These are phyloP conservation scores for Microplitis demolitor DNA, from an alignment of 1,140 invertebrate species.

Conservation along the genomic window DNA sequence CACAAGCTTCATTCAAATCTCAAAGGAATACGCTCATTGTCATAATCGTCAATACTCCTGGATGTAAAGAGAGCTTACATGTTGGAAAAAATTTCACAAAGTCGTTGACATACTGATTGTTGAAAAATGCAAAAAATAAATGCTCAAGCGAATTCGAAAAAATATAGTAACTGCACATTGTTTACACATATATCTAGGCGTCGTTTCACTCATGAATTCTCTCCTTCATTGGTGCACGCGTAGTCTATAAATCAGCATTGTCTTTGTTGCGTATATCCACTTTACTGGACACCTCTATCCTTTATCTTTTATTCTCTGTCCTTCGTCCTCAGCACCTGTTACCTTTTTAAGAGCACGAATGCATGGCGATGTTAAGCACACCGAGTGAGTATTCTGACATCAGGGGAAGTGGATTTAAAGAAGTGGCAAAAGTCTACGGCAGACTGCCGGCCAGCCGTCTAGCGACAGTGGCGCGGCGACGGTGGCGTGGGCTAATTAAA, in stretches of 20 bases:
- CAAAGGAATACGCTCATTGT: no score
- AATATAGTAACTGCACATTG: no score
- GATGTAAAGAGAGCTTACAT: no score
- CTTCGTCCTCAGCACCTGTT: constrained; percentile 38
- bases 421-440: background rate
- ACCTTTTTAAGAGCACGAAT: constrained; percentile 35
- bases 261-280: background rate
- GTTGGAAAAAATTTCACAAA: no score
- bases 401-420: background rate
- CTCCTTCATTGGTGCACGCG: no score
- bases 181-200: no score
- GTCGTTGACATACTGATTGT: no score
- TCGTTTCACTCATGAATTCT: no score
- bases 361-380: background rate
- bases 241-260: background rate
- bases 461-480: background rate
- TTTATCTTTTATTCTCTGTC: background rate
- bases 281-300: background rate
- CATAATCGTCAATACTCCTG: no score
- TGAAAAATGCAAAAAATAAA: no score
- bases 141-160: no score
- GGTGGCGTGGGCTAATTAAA: background rate
- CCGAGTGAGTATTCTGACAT: constrained; percentile 7
- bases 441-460: background rate
- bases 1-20: no score